phyloP scores from a whole-genome alignment of 64 coral and sea anemone species.

The Trachythela sp. region DNA sequence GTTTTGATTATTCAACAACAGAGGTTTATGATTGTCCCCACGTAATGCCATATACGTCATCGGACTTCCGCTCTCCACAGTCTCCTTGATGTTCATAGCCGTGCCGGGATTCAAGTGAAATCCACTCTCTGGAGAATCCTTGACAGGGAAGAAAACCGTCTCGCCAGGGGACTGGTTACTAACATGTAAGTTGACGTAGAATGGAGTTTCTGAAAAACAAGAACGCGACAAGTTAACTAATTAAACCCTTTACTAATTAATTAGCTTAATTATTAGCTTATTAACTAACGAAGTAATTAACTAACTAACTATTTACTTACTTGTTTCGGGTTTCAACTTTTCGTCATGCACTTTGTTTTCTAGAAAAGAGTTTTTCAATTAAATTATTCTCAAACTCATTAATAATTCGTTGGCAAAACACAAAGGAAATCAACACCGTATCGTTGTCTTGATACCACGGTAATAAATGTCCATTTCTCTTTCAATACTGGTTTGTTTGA shows the following conservation, averaged over 20 bases:
- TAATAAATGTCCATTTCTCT: too few species aligned
- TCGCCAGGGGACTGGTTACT: neutral
- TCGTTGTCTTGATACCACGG: too few species aligned
- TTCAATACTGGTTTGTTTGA: too few species aligned
- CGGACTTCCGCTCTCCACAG: neutral
- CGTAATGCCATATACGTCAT: slow-evolving; percentile 6
- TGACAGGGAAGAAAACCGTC: neutral
- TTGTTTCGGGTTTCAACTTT: neutral
- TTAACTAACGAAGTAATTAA: neutral
- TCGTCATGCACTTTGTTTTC: neutral
- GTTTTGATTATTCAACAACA: neutral
- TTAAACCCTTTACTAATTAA: neutral
- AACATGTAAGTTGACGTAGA: slow-evolving; percentile 3
- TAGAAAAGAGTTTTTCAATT: neutral
- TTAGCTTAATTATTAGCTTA: neutral
- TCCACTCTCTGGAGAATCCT: neutral
- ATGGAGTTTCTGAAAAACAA: neutral
- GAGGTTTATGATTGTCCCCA: neutral
- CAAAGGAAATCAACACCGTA: too few species aligned
- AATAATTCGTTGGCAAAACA: too few species aligned
- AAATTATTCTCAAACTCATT: too few species aligned
- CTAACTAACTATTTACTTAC: neutral
- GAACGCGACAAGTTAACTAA: neutral
- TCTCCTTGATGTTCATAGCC: slow-evolving; percentile 7
- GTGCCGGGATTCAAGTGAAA: neutral